Evolutionary conservation across 2,888 invertebrate species (phyloP).

Genomic region (Gisinianus flammeolus): DNA sequence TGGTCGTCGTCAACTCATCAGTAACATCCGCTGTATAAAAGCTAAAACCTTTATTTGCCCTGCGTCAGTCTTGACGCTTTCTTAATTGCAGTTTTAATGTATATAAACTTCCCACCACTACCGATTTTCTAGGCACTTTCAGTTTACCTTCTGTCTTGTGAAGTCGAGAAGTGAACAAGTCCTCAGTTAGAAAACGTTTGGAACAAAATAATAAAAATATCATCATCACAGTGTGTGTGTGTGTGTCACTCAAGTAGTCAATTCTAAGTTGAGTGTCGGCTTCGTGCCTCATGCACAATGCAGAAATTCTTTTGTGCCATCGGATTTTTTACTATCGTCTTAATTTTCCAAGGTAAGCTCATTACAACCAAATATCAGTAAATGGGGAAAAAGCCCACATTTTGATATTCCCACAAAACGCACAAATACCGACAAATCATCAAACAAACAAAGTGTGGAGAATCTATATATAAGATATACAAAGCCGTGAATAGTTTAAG

Average conservation of each 20-base stretch:
- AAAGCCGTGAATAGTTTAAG: too few species aligned
- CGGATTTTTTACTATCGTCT: constrained; percentile 45
- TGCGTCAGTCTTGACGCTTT: background rate
- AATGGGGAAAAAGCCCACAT: background rate
- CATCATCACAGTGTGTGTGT: background rate
- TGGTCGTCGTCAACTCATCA: background rate
- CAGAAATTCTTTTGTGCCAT: constrained; percentile 48
- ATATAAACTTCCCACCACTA: constrained; percentile 27
- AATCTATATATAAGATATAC: too few species aligned
- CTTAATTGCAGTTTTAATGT: background rate
- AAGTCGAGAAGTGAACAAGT: background rate
- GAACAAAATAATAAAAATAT: background rate
- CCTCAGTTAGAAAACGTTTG: background rate
- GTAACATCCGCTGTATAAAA: constrained; percentile 39
- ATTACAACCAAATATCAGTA: background rate
- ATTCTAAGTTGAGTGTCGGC: constrained; percentile 35
- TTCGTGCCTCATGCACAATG: constrained; percentile 43
- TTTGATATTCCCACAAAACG: too few species aligned
- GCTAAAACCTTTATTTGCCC: background rate
- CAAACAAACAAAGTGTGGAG: background rate
- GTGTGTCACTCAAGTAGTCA: constrained; percentile 28
- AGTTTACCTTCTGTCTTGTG: constrained; percentile 18
- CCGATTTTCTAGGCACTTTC: constrained; percentile 34
- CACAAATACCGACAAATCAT: background rate
- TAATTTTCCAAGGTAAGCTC: constrained; percentile 49